A percentile compares a stretch with the other conserved stretches of the same genome.
Conservation (phyloP, 2,797 vertebrate species). For the Poecilia wingei region DNA sequence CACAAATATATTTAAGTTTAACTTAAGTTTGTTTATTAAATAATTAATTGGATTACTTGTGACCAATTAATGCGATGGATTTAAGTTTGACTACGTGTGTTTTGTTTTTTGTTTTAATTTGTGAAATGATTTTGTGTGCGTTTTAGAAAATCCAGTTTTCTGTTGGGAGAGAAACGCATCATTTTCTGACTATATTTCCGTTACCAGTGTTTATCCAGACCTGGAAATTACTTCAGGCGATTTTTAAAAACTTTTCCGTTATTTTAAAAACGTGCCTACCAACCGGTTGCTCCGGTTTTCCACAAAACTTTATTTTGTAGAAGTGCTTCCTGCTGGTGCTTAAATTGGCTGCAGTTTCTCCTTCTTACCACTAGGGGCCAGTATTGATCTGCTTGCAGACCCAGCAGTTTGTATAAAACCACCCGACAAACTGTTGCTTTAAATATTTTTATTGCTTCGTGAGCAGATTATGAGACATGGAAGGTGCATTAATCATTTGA, state of each 20-base stretch:
- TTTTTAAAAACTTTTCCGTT: neutral
- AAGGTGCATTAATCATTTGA: neutral
- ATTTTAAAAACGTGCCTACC: neutral
- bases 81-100: no score
- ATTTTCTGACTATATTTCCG: neutral
- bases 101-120: neutral
- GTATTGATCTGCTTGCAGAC: neutral
- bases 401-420: neutral
- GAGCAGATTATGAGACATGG: neutral
- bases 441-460: neutral
- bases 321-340: no score
- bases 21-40: no score
- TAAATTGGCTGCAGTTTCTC: slow-evolving; percentile 6
- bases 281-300: neutral
- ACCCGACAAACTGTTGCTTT: neutral
- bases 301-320: neutral
- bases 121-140: neutral
- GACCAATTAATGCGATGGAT: no score
- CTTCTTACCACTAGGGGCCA: slow-evolving; percentile 41
- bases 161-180: neutral
- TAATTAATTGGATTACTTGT: no score
- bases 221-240: neutral
- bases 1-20: no score
- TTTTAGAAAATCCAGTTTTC: neutral
- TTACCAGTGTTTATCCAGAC: neutral